phyloP scores from a whole-genome alignment of 2,797 vertebrate species.

The Merluccius polli region DNA sequence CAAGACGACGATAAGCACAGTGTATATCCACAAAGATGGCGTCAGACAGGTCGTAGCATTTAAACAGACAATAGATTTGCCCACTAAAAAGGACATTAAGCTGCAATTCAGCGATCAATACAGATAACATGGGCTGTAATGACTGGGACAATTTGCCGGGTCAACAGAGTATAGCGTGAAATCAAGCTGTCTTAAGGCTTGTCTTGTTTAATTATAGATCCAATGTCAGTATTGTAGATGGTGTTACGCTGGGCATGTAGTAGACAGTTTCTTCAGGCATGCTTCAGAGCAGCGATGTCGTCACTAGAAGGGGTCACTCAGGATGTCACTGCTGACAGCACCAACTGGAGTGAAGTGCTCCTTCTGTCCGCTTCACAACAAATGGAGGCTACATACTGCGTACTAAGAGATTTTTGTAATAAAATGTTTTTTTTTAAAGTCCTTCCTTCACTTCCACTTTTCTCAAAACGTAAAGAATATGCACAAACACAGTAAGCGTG shows the following conservation, averaged over 20 bases:
- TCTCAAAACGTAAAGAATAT: no score
- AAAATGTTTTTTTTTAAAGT: no score
- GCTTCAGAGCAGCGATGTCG: constrained; percentile 11
- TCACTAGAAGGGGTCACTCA: constrained; percentile 5
- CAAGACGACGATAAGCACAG: background rate
- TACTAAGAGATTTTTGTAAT: background rate
- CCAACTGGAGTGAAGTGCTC: background rate
- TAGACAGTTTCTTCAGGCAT: constrained; percentile 16
- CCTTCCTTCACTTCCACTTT: no score
- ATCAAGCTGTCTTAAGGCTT: background rate
- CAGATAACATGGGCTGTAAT: background rate
- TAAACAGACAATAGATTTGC: background rate
- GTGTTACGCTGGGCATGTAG: constrained; percentile 5
- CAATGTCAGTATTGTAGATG: background rate
- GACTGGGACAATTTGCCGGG: background rate
- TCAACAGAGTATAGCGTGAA: background rate
- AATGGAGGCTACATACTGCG: background rate
- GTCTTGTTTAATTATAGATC: background rate
- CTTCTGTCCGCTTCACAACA: background rate
- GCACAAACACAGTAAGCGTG: no score
- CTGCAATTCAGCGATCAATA: background rate
- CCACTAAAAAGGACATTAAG: background rate
- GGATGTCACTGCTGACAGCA: background rate
- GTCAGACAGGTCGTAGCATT: background rate
- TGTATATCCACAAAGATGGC: background rate